Percentiles rank a stretch among this genome's conserved stretches.
Conservation (phyloP, 2,888 invertebrate genomes). For the Acleris holmiana region DNA sequence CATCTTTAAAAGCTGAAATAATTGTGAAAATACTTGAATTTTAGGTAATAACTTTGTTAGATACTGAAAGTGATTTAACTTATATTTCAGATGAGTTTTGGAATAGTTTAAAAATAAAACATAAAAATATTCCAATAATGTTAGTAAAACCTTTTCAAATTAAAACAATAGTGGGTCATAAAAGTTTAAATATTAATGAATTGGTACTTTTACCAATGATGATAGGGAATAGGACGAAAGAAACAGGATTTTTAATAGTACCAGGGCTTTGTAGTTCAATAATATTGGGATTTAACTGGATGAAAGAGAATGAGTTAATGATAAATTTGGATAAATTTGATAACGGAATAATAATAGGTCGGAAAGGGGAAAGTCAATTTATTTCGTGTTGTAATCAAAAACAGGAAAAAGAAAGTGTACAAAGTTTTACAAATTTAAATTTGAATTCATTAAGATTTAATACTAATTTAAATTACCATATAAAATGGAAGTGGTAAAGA, state of each 20-base stretch:
- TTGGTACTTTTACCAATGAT: conserved; percentile 18
- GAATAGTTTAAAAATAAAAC: neutral
- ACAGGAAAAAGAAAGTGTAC: neutral
- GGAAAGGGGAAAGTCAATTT: neutral
- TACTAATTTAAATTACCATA: too few species aligned
- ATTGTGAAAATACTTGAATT: conserved; percentile 1
- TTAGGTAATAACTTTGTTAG: conserved; percentile 23
- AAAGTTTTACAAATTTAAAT: too few species aligned
- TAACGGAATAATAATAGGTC: neutral
- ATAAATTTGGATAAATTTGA: neutral
- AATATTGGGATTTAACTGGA: conserved; percentile 38
- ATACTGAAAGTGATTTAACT: conserved; percentile 41
- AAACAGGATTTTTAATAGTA: conserved; percentile 21
- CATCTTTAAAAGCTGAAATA: conserved; percentile 25
- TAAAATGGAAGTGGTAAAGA: conserved; percentile 38
- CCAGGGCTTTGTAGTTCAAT: conserved; percentile 18
- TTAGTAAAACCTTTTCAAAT: conserved; percentile 35
- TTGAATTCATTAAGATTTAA: too few species aligned
- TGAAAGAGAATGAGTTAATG: conserved; percentile 16
- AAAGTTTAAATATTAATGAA: conserved; percentile 32
- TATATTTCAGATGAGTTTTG: conserved; percentile 34
- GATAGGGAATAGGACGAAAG: conserved; percentile 6
- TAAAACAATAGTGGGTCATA: conserved; percentile 35
- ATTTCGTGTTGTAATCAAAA: neutral
- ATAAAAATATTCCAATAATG: conserved; percentile 10